Evolutionary conservation across 1,140 invertebrate species (phyloP).

Genomic region (Orius insidiosus): DNA sequence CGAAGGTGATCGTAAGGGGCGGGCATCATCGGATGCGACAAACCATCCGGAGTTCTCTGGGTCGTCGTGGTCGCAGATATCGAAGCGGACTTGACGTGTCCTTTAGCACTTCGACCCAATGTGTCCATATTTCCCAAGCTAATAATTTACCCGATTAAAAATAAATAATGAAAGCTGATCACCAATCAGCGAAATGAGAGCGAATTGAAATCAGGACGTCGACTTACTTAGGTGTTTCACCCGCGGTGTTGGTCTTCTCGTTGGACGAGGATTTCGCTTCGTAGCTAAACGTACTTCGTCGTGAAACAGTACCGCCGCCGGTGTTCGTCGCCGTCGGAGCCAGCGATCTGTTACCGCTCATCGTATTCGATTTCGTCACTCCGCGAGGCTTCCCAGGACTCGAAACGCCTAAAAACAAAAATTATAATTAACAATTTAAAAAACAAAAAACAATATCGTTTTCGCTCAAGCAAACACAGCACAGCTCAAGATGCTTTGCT

Average conservation of each 20-base stretch:
- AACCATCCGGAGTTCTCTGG: conserved; percentile 29
- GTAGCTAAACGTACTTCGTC: conserved; percentile 51
- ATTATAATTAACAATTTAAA: no score
- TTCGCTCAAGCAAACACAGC: conserved; percentile 7
- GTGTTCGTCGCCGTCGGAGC: conserved; percentile 25
- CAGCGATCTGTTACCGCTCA: conserved; percentile 34
- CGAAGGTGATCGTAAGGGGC: conserved; percentile 32
- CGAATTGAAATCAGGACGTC: not conserved
- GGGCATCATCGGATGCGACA: conserved; percentile 29
- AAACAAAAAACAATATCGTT: no score
- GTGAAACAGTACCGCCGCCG: conserved; percentile 41
- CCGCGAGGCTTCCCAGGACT: conserved; percentile 44
- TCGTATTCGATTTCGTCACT: conserved; percentile 46
- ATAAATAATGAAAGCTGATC: no score
- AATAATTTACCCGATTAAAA: conserved; percentile 1
- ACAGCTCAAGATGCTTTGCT: conserved; percentile 13
- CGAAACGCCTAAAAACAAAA: conserved; percentile 30
- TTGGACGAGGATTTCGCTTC: conserved; percentile 44
- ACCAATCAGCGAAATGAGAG: no score
- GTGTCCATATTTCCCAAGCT: conserved; percentile 11
- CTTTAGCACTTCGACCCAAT: conserved; percentile 30
- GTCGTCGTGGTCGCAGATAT: conserved; percentile 44
- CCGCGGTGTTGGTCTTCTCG: conserved; percentile 46
- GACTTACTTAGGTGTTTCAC: conserved; percentile 39
- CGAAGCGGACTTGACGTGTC: conserved; percentile 87